These are phyloP conservation scores for Metopia argyrocephala DNA, from an alignment of 2,888 invertebrate genomes.

Conservation along the genomic window DNA sequence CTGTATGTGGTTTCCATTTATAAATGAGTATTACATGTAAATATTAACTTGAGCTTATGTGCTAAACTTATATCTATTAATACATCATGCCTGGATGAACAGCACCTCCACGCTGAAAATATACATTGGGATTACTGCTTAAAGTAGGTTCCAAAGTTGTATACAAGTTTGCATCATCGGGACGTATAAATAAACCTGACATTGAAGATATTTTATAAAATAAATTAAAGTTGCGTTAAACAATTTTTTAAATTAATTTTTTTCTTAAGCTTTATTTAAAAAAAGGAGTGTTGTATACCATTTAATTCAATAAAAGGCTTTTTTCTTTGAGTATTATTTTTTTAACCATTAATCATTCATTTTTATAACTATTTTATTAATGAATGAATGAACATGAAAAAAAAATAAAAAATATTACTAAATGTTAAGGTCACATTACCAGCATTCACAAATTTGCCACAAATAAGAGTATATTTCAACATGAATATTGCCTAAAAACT, in stretches of 20 bases:
- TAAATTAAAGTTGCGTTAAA: background rate
- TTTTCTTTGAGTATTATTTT: too few relatives aligned
- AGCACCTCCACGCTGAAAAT: conserved; percentile 89
- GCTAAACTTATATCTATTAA: conserved; percentile 78
- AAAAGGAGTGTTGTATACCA: too few relatives aligned
- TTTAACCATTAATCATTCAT: too few relatives aligned
- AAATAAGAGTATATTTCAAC: too few relatives aligned
- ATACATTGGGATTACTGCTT: conserved; percentile 94
- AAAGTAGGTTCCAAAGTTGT: conserved; percentile 91
- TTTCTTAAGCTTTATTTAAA: too few relatives aligned
- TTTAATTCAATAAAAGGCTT: too few relatives aligned
- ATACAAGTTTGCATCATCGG: conserved; percentile 90
- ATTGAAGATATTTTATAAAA: conserved; percentile 1
- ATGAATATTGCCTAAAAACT: too few relatives aligned
- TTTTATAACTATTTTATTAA: too few relatives aligned
- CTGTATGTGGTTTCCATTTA: background rate
- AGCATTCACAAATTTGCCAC: too few relatives aligned
- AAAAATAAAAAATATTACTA: too few relatives aligned
- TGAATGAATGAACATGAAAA: too few relatives aligned
- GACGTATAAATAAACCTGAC: conserved; percentile 86
- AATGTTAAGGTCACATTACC: too few relatives aligned
- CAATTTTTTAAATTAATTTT: background rate
- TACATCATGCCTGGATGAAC: conserved; percentile 96
- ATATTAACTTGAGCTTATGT: conserved; percentile 22
- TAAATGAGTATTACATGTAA: background rate